phyloP scores from a whole-genome alignment of 2,888 invertebrate species.

The Drosophila fungiperda region DNA sequence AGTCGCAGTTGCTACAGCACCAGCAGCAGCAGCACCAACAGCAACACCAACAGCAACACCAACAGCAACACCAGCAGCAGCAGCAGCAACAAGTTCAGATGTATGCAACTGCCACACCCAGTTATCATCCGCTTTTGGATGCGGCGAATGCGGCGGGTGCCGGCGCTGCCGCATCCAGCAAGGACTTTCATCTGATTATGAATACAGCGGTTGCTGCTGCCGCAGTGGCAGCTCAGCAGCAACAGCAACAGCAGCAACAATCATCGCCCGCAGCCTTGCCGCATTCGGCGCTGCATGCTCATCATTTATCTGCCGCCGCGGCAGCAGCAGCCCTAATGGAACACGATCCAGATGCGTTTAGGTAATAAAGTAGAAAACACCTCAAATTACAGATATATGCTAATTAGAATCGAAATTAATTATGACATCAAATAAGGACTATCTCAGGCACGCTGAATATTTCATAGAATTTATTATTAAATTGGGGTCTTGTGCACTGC shows the following conservation, averaged over 20 bases:
- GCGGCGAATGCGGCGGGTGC: slow-evolving; percentile 81
- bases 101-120: slow-evolving; percentile 60
- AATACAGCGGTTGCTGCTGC: slow-evolving; percentile 83
- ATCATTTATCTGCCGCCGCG: slow-evolving; percentile 63
- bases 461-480: too few relatives aligned
- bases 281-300: slow-evolving; percentile 58
- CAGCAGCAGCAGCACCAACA: slow-evolving; percentile 28
- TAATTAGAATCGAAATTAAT: neutral
- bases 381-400: neutral
- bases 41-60: slow-evolving; percentile 43
- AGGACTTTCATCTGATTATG: slow-evolving; percentile 83
- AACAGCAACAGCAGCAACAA: slow-evolving; percentile 66
- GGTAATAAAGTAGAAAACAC: slow-evolving; percentile 68
- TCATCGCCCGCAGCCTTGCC: slow-evolving; percentile 65
- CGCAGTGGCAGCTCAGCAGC: slow-evolving; percentile 76
- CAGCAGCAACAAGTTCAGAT: slow-evolving; percentile 31
- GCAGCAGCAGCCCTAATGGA: slow-evolving; percentile 70
- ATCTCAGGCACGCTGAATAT: neutral
- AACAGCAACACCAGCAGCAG: slow-evolving; percentile 51
- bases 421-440: neutral
- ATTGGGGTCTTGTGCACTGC: too few relatives aligned
- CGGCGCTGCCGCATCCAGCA: slow-evolving; percentile 79
- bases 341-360: slow-evolving; percentile 85
- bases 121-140: slow-evolving; percentile 81
- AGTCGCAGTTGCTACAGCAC: slow-evolving; percentile 57